Conservation (phyloP, 1,140 invertebrate species). For the Ostrea edulis region DNA sequence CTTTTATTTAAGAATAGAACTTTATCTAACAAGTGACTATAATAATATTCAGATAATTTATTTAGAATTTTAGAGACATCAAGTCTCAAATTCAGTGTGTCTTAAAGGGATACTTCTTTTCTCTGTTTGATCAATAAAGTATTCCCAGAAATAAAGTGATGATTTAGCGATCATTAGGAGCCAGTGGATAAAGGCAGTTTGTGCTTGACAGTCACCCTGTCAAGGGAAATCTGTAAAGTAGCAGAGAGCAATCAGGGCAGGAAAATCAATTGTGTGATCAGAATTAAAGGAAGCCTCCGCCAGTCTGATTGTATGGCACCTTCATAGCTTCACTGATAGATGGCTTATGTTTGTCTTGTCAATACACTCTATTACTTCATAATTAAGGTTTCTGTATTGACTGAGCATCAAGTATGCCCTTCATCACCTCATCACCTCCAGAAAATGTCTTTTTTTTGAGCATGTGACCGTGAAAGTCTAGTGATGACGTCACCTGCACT, state of each 20-base stretch:
- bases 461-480: neutral
- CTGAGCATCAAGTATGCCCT: neutral
- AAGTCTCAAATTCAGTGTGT: neutral
- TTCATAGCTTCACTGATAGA: slow-evolving; percentile 18
- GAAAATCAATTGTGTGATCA: slow-evolving; percentile 39
- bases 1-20: no score
- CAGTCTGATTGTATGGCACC: slow-evolving; percentile 25
- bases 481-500: neutral
- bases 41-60: no score
- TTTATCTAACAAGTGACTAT: no score
- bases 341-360: slow-evolving; percentile 31
- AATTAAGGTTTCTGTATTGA: slow-evolving; percentile 32
- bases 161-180: slow-evolving; percentile 25
- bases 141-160: slow-evolving; percentile 12
- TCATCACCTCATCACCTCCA: neutral
- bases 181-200: slow-evolving; percentile 6
- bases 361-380: slow-evolving; percentile 22
- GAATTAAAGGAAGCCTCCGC: slow-evolving; percentile 24
- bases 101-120: neutral
- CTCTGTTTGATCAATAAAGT: slow-evolving; percentile 2
- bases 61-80: neutral
- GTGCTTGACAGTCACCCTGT: slow-evolving; percentile 31
- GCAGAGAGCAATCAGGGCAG: slow-evolving; percentile 35
- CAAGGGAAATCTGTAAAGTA: slow-evolving; percentile 36
- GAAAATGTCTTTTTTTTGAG: slow-evolving; percentile 3